Evolutionary conservation across 1,140 invertebrate genomes (phyloP).

Genomic region (Antheraea pernyi): DNA sequence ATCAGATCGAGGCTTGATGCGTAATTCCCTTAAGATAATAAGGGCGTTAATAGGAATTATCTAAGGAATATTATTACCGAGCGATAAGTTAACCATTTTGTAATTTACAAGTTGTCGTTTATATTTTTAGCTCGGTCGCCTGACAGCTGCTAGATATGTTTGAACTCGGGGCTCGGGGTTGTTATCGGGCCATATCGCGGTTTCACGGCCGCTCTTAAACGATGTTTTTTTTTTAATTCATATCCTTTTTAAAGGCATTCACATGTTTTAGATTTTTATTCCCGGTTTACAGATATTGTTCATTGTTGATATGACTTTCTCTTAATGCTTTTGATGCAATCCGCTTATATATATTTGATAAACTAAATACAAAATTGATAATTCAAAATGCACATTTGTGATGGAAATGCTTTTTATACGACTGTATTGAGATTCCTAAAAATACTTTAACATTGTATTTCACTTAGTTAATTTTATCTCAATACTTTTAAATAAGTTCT

Average conservation of each 20-base stretch:
- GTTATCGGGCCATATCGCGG: background rate
- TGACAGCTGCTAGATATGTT: background rate
- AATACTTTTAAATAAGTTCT: too few relatives aligned
- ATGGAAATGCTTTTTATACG: too few relatives aligned
- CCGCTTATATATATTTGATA: too few relatives aligned
- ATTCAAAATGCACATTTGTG: too few relatives aligned
- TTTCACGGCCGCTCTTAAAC: background rate
- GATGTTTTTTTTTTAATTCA: background rate
- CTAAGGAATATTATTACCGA: background rate
- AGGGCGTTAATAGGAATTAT: background rate
- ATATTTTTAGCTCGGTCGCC: conserved; percentile 5
- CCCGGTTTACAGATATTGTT: too few relatives aligned
- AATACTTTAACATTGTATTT: too few relatives aligned
- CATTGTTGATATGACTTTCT: too few relatives aligned
- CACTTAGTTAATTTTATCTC: too few relatives aligned
- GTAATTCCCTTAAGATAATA: background rate
- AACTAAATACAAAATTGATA: too few relatives aligned
- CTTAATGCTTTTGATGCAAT: too few relatives aligned
- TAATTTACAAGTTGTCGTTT: conserved; percentile 6
- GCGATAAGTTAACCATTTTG: conserved; percentile 7
- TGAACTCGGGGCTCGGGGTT: conserved; percentile 5
- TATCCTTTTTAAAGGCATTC: background rate
- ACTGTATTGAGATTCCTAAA: too few relatives aligned
- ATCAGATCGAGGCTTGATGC: background rate
- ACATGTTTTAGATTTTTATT: too few relatives aligned